Conservation (phyloP, 2,113 vertebrate genomes). For the Tringa solitaria region DNA sequence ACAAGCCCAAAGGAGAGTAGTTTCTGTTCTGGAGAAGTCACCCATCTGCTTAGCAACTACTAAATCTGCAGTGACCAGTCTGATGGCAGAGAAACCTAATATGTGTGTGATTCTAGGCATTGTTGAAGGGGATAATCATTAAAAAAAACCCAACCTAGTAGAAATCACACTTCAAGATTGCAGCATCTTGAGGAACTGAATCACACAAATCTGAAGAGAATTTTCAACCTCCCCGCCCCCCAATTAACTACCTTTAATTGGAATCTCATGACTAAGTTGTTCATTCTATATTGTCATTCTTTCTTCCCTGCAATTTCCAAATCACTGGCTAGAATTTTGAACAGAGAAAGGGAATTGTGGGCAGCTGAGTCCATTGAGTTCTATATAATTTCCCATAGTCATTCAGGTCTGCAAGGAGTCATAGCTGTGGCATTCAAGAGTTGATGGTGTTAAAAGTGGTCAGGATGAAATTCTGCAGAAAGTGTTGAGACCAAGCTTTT, state of each 20-base stretch:
- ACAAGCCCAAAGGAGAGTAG: neutral
- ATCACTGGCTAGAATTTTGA: neutral
- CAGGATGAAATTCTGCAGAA: neutral
- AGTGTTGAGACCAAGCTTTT: neutral
- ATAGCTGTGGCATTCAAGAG: neutral
- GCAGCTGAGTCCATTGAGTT: neutral
- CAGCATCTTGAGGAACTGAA: neutral
- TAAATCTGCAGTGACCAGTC: neutral
- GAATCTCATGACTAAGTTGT: neutral
- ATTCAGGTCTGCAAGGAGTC: neutral
- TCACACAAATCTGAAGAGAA: neutral
- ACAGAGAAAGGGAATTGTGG: neutral
- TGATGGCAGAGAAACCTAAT: neutral
- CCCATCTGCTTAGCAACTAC: neutral
- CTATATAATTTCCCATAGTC: neutral
- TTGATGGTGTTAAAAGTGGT: neutral
- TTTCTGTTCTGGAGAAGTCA: neutral
- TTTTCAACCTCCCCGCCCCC: neutral
- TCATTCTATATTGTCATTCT: accelerated
- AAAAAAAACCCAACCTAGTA: neutral
- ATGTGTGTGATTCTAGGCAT: neutral
- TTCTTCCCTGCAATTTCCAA: neutral
- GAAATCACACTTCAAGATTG: neutral
- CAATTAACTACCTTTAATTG: neutral
- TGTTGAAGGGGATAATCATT: neutral